phyloP scores from a whole-genome alignment of 2,797 vertebrate species.

The Hyperoplus lanceolatus region DNA sequence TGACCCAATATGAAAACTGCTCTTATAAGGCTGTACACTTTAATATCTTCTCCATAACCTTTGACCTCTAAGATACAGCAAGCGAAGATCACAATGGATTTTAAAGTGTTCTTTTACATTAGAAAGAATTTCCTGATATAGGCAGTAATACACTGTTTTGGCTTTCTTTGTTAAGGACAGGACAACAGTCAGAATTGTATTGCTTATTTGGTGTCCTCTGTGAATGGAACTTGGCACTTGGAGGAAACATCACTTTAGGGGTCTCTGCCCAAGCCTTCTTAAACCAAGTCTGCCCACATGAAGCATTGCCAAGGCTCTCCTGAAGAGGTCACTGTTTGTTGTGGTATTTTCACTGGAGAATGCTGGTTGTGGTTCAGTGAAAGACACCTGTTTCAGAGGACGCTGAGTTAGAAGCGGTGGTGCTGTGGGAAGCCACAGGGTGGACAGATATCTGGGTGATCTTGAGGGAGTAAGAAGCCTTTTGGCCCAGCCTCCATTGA shows the following conservation, averaged over 20 bases:
- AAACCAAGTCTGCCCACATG: neutral
- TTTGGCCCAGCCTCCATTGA: constrained; percentile 86
- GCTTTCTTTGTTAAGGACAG: constrained; percentile 20
- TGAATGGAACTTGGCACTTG: neutral
- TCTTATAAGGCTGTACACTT: constrained; percentile 18
- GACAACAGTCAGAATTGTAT: neutral
- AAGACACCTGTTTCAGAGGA: constrained; percentile 40
- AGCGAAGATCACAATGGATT: constrained; percentile 15
- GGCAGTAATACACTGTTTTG: neutral
- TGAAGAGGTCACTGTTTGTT: constrained; percentile 23
- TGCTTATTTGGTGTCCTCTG: neutral
- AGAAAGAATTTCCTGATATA: neutral
- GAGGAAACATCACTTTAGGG: constrained; percentile 4
- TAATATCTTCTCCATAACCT: constrained; percentile 17
- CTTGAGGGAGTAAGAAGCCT: constrained; percentile 83
- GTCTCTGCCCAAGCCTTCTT: constrained; percentile 1
- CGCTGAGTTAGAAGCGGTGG: constrained; percentile 2
- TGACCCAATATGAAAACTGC: constrained; percentile 77
- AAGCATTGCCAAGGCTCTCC: constrained; percentile 23
- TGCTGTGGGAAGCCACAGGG: constrained; percentile 30
- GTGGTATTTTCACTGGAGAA: constrained; percentile 12
- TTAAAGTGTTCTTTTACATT: neutral
- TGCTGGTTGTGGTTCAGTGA: constrained; percentile 24
- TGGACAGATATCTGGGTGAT: constrained; percentile 90
- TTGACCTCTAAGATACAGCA: constrained; percentile 11